These are phyloP conservation scores for pig (Sus scrofa) DNA, from an alignment of 2,113 vertebrate genomes.

Conservation along the genomic window T2T-Sscrofa CM000813.6:46187501-46188000, in stretches of 20 bases:
- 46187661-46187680: neutral
- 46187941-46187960: no score
- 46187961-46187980: no score
- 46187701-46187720: neutral
- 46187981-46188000: no score
- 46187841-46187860: no score
- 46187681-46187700: neutral
- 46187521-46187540: slow-evolving; percentile 65
- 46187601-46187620: neutral
- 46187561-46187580: neutral
- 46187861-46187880: no score
- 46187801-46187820: neutral
- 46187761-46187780: neutral
- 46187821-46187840: no score
- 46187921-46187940: no score
- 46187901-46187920: no score
- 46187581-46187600: slow-evolving; percentile 44
- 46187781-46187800: neutral
- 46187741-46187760: neutral
- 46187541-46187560: neutral
- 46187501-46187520: slow-evolving; percentile 57
- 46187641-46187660: neutral
- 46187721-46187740: neutral
- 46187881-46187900: no score
- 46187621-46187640: neutral